Percentiles rank a stretch among this genome's conserved stretches.
Conservation (phyloP, 2,113 vertebrate genomes). For the Hymenochirus boettgeri region DNA sequence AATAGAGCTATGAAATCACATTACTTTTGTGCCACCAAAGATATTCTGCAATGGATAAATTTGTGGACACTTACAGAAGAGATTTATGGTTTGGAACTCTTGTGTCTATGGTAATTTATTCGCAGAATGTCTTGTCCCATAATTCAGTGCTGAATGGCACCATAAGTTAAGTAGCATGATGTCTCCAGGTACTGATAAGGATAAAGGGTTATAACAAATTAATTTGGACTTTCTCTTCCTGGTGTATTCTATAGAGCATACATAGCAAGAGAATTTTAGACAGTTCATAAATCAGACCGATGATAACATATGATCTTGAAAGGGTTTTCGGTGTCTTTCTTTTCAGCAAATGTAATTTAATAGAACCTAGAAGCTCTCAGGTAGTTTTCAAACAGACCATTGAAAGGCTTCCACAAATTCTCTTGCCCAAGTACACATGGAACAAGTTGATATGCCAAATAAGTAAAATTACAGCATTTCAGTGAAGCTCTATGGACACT, state of each 20-base stretch:
- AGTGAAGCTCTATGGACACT: too few relatives aligned
- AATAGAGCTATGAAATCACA: slow-evolving; percentile 3
- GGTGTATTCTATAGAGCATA: not conserved
- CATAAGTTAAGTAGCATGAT: not conserved
- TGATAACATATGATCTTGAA: slow-evolving; percentile 1
- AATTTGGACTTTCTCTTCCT: not conserved
- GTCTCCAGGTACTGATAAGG: slow-evolving; percentile 1
- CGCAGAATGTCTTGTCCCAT: not conserved
- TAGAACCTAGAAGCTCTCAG: not conserved
- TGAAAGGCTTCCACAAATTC: too few relatives aligned
- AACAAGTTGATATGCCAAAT: too few relatives aligned
- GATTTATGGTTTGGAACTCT: not conserved
- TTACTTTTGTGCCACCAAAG: not conserved
- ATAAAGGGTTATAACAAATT: not conserved
- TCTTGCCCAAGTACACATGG: too few relatives aligned
- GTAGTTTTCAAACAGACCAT: too few relatives aligned
- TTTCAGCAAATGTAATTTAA: not conserved
- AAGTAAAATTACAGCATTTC: too few relatives aligned
- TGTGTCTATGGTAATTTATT: not conserved
- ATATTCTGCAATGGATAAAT: not conserved
- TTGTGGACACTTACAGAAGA: not conserved
- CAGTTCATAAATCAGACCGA: not conserved
- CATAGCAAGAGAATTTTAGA: not conserved
- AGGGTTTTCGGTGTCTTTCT: not conserved
- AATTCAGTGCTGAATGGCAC: slow-evolving; percentile 4